Percentiles rank a stretch among this genome's conserved stretches.
Evolutionary conservation across 2,888 invertebrate species (phyloP).

Genomic region (Tanaodytes sp.): DNA sequence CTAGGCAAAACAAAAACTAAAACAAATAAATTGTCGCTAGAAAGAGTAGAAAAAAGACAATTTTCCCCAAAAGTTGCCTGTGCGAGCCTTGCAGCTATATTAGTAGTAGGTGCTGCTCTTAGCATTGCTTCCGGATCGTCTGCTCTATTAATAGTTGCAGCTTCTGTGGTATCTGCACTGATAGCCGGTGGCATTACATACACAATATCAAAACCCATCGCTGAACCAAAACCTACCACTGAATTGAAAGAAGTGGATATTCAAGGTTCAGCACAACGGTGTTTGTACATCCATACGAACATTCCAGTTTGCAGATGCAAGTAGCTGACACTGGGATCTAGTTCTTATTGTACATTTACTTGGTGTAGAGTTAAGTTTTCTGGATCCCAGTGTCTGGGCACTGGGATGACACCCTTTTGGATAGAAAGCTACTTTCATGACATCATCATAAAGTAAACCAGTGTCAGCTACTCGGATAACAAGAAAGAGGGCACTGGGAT

Average conservation of each 20-base stretch:
- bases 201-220: constrained; percentile 14
- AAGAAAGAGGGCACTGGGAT: too few relatives aligned
- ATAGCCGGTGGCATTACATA: constrained; percentile 16
- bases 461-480: too few relatives aligned
- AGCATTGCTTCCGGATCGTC: constrained; percentile 16
- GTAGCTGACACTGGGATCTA: constrained; percentile 2
- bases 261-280: constrained; percentile 17
- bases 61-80: constrained; percentile 17
- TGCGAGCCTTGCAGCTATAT: constrained; percentile 14
- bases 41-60: constrained; percentile 16
- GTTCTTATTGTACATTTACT: too few relatives aligned
- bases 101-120: constrained; percentile 15
- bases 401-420: too few relatives aligned
- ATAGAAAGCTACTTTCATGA: too few relatives aligned
- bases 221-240: constrained; percentile 13
- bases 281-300: constrained; percentile 13
- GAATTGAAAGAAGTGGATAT: constrained; percentile 18
- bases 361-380: too few relatives aligned
- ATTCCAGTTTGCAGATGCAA: constrained; percentile 1
- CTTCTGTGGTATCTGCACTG: constrained; percentile 16
- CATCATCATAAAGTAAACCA: too few relatives aligned
- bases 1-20: constrained; percentile 2
- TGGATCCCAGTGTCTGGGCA: too few relatives aligned
- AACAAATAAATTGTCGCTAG: background rate
- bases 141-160: constrained; percentile 17